Base-by-base conservation (phyloP, 2,888 invertebrate species). In the Calameuta pallipes region DNA sequence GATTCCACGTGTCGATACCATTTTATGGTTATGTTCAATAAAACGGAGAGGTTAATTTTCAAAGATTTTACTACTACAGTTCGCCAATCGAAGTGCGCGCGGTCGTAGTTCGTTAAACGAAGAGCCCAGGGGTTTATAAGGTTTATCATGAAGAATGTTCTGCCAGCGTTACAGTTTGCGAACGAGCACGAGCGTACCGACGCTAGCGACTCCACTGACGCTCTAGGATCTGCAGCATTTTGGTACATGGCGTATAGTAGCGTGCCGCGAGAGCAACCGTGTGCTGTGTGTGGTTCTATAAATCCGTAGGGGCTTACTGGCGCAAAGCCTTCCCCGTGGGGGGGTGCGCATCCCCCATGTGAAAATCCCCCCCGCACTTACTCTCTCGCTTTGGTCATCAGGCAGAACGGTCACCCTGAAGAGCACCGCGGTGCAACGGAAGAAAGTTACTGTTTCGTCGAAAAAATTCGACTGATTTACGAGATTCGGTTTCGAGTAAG, bases 301-400 rank as follows among this genome's bases (percentile, higher is more conserved):
- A 90, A 90, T 90, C 89, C 89, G 88, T 83, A 83, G 85, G 87
- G 85, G 90, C 88, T 92, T 92, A 92, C 90, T 89, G 90, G 89
- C 90, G 89, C 92, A 92, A 92, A 92, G 92, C 92, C 92, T 92
- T 90, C 90, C 91, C 89, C 87, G 89, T 89, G 85, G 86, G 86
- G 86, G 33, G 86, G 80, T 88, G 86, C 87, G 85, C 87, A 83
- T 85, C 85, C 87, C 86, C 70, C 71, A 76, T 71, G 71, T 34
- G 71, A 71, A 34, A 71, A 34, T 56, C 56, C 68, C 71, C 70
- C 13, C 69, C 31, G 69, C 13, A 80, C 82, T 84, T 81, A 78
- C 80, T 77, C 81, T 74, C 80, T 75, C 75, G 73, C 79, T 77
- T 77, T 77, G 79, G 56, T 77, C 78, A 79, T 78, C 80, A 78